A percentile compares a stretch with the other conserved stretches of the same genome.
Evolutionary conservation across 2,888 invertebrate species (phyloP).

Genomic region (Drosophila leonis): DNA sequence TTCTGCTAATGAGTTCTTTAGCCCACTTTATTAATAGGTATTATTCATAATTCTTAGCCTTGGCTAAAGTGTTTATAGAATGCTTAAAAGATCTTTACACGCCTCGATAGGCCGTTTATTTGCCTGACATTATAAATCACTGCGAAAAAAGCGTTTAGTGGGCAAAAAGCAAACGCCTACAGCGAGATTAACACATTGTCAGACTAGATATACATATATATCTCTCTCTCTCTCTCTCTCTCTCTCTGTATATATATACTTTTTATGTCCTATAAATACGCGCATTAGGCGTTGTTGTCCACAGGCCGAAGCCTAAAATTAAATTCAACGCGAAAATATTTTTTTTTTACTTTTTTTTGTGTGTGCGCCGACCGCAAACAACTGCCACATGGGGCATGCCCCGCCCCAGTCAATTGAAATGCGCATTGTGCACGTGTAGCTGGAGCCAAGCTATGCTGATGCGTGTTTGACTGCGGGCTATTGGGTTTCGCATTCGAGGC

Average conservation of each 20-base stretch:
- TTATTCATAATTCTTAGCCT: conserved; percentile 62
- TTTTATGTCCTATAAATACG: conserved; percentile 38
- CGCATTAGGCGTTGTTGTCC: conserved; percentile 35
- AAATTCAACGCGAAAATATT: conserved; percentile 18
- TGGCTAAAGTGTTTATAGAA: conserved; percentile 60
- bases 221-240: conserved; percentile 7
- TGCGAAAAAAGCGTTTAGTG: conserved; percentile 31
- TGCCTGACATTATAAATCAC: conserved; percentile 27
- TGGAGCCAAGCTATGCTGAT: conserved; percentile 29
- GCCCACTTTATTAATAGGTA: conserved; percentile 46
- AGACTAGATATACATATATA: conserved; percentile 11
- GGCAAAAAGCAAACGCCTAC: conserved; percentile 43
- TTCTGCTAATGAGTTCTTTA: conserved; percentile 10
- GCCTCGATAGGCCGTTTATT: conserved; percentile 16
- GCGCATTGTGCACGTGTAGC: conserved; percentile 31
- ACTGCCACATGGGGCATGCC: conserved; percentile 25
- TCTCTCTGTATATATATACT: conserved; percentile 22
- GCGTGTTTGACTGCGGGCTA: conserved; percentile 38
- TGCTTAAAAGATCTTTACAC: conserved; percentile 22
- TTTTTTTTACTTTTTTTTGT: neutral
- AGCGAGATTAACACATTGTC: conserved; percentile 50
- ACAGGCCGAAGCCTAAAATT: conserved; percentile 35
- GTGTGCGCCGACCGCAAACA: conserved; percentile 33
- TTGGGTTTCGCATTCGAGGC: conserved; percentile 46
- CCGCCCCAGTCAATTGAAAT: conserved; percentile 26